Conservation (phyloP, 2,113 vertebrate genomes). For the Xenopus borealis region DNA sequence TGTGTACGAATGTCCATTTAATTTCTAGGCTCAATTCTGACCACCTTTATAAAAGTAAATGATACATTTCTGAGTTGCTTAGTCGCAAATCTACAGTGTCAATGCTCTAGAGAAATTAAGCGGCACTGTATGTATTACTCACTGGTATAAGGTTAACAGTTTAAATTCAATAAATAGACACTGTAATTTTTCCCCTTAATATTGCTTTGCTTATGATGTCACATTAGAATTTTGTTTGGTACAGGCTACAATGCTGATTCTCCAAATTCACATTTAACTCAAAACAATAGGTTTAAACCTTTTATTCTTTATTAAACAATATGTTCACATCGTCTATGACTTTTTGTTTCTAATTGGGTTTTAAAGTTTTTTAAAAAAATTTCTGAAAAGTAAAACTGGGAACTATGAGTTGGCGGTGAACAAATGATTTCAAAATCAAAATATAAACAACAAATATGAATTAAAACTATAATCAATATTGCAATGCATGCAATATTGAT, state of each 20-base stretch:
- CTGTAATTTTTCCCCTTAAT: constrained; percentile 60
- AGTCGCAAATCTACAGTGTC: constrained; percentile 53
- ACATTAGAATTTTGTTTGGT: constrained; percentile 79
- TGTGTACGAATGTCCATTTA: too few relatives aligned
- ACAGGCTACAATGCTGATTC: constrained; percentile 78
- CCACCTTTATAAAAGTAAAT: too few relatives aligned
- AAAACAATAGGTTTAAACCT: constrained; percentile 82
- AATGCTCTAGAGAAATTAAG: constrained; percentile 54
- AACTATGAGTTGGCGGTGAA: too few relatives aligned
- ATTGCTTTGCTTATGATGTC: constrained; percentile 72
- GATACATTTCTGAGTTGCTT: too few relatives aligned
- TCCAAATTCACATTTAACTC: constrained; percentile 79
- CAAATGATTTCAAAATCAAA: too few relatives aligned
- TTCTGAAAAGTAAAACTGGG: not conserved
- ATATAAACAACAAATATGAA: too few relatives aligned
- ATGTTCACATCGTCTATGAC: constrained; percentile 85
- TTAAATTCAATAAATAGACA: constrained; percentile 55
- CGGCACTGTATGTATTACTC: constrained; percentile 60
- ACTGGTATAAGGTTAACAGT: constrained; percentile 67
- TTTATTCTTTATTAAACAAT: constrained; percentile 80
- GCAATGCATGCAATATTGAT: too few relatives aligned
- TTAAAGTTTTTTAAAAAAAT: constrained; percentile 53
- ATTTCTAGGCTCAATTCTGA: constrained; percentile 42
- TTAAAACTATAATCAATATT: too few relatives aligned
- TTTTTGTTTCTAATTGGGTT: constrained; percentile 86